phyloP scores from a whole-genome alignment of 2,113 vertebrate genomes.

The Atlantisia rogersi region DNA sequence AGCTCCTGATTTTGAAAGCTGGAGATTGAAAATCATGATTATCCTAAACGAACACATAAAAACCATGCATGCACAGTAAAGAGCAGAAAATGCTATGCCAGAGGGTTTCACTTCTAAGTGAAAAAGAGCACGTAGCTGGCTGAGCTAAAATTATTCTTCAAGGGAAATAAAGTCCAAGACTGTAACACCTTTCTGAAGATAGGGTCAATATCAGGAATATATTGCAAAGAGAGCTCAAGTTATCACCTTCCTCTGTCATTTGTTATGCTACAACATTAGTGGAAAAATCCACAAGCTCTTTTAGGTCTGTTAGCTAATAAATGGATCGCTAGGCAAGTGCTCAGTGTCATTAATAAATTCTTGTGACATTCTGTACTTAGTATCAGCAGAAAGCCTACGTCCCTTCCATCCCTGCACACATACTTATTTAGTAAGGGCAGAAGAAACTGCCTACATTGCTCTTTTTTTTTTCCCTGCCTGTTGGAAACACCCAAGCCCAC shows the following conservation, averaged over 20 bases:
- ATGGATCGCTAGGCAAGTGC: background rate
- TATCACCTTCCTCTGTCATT: background rate
- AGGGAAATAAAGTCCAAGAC: background rate
- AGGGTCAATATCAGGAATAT: background rate
- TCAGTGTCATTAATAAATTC: background rate
- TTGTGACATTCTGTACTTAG: background rate
- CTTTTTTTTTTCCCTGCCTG: background rate
- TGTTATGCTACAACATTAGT: background rate
- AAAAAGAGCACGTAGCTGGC: background rate
- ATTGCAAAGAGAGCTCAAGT: background rate
- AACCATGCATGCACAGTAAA: background rate
- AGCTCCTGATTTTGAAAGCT: background rate
- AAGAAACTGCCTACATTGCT: slow-evolving; percentile 9
- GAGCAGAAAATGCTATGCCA: background rate
- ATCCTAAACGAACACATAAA: slow-evolving; percentile 12
- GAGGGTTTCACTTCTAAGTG: background rate
- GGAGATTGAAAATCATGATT: slow-evolving; percentile 28
- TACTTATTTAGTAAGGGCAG: background rate
- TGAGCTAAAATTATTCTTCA: slow-evolving; percentile 27
- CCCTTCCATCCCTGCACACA: background rate
- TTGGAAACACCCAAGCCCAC: slow-evolving; percentile 2
- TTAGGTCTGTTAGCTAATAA: slow-evolving; percentile 1
- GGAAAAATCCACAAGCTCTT: slow-evolving; percentile 25
- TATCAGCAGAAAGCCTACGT: slow-evolving; percentile 14
- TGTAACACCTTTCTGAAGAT: background rate